Conservation (phyloP, 2,113 vertebrate genomes). For the Oreotrochilus melanogaster region DNA sequence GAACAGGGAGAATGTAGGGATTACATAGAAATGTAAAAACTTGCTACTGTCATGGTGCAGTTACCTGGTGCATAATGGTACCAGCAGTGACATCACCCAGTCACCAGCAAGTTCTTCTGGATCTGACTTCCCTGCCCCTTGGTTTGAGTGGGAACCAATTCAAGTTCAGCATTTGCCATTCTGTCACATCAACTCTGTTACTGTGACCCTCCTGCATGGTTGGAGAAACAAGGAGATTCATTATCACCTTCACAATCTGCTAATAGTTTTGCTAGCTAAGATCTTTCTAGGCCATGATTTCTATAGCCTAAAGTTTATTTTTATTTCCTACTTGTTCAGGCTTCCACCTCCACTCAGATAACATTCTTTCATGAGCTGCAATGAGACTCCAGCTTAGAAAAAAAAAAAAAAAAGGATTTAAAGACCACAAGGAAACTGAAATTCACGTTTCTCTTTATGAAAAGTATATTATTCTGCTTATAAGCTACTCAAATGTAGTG, state of each 20-base stretch:
- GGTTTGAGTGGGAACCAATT: rapidly evolving
- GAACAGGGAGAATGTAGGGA: rapidly evolving
- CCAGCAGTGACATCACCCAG: not conserved
- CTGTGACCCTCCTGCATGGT: rapidly evolving
- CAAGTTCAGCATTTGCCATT: rapidly evolving
- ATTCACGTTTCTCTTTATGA: not conserved
- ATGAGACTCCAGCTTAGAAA: not conserved
- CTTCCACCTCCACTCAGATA: not conserved
- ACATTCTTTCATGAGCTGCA: not conserved
- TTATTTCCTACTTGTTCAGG: not conserved
- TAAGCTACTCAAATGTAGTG: not conserved
- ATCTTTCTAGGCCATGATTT: not conserved
- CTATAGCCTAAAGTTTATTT: not conserved
- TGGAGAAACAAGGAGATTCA: not conserved
- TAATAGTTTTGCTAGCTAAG: not conserved
- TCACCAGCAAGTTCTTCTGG: not conserved
- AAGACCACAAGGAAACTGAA: not conserved
- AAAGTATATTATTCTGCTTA: not conserved
- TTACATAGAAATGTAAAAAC: not conserved
- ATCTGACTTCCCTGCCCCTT: not conserved
- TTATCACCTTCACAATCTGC: not conserved
- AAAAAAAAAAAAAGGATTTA: not conserved
- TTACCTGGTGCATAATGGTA: rapidly evolving
- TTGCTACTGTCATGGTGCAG: rapidly evolving
- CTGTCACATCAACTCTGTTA: not conserved